Evolutionary conservation across 2,888 invertebrate genomes (phyloP), one percentile per base, ranked within the genome.

Genomic region (Andrena haemorrhoa): DNA sequence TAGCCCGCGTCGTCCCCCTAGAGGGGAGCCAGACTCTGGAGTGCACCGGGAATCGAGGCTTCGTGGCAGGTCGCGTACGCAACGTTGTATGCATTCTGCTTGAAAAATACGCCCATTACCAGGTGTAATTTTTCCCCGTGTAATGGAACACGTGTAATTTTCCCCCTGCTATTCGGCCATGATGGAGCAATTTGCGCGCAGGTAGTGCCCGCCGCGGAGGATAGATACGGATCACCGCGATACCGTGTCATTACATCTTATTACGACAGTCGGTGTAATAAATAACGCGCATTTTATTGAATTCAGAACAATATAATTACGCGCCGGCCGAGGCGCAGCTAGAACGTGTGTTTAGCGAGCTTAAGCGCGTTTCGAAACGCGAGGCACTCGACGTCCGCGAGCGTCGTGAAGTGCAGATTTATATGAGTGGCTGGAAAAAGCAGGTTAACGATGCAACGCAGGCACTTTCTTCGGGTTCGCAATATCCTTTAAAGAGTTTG

Each of bases 271-370:
- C 74, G 60, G 23, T n/a, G 68, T 33, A 77, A 80, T 84, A 77
- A 84, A 84, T 80, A 84, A 84, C 71, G 61, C 35, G 84, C 35
- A 76, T 84, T 77, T 84, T 74, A 83, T 83, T 83, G 78, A 82
- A 82, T 83, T 82, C 83, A 74, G 83, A 83, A 83, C 83, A 83
- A 83, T 83, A 83, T 83, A 83, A 83, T 83, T 83, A 83, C 58
- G 58, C 26, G 41, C 63, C 74, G 58, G 61, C 65, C 70, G 35
- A 23, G 31, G 70, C 58, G 49, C 51, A 6, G 70, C 29, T 49
- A 23, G 65, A 63, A 65, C 73, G 65, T 73, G 72, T 72, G 77
- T 77, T 82, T 82, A 82, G 68, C 82, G 72, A 20, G 82, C 41
- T 65, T 79, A 49, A 74, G 69, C 12, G 56, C 41, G 64, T 82